Conservation (phyloP, 2,797 vertebrate species). For the Myotis findleyi region DNA sequence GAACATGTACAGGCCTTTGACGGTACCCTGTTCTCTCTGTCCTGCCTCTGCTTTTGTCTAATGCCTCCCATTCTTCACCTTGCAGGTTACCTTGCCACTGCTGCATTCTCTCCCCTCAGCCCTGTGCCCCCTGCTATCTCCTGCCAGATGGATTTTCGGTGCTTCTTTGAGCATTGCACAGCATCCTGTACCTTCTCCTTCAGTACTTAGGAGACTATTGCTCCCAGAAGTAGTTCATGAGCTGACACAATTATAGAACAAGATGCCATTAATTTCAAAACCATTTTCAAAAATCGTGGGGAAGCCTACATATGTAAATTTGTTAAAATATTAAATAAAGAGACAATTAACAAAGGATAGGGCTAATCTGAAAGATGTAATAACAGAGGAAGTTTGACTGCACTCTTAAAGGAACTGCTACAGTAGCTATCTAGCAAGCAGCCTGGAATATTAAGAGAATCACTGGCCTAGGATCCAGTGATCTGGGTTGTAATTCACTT, state of each 20-base stretch:
- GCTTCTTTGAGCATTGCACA: background rate
- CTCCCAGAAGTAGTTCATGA: background rate
- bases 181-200: background rate
- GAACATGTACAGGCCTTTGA: background rate
- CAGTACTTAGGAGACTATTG: background rate
- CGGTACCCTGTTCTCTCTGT: background rate
- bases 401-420: background rate
- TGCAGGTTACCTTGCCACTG: background rate
- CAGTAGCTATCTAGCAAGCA: background rate
- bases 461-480: background rate
- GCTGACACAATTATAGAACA: background rate
- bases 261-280: constrained; percentile 3
- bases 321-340: background rate
- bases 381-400: background rate
- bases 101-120: too few species aligned
- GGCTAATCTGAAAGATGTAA: background rate
- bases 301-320: background rate
- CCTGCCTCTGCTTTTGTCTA: background rate
- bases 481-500: background rate
- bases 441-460: background rate
- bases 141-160: too few species aligned
- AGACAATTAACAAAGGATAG: background rate
- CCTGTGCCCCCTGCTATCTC: fast-evolving
- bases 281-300: background rate
- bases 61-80: background rate